Conservation (phyloP, 2,113 vertebrate genomes). For the Callaeas wilsoni region DNA sequence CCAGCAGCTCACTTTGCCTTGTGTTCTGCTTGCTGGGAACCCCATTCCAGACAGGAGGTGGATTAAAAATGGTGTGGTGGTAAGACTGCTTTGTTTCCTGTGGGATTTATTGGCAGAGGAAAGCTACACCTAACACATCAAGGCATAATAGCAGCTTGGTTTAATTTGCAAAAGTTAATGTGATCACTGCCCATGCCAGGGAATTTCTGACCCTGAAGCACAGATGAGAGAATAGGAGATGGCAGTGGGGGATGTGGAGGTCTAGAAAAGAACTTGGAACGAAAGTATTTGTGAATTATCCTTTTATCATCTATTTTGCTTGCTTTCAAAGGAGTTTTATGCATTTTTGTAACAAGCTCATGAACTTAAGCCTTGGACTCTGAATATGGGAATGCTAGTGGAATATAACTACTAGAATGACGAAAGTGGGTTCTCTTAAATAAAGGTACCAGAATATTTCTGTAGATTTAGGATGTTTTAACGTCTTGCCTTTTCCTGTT, state of each 20-base stretch:
- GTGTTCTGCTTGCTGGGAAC: slow-evolving; percentile 89
- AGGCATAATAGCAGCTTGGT: neutral
- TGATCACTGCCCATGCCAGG: neutral
- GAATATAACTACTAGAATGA: neutral
- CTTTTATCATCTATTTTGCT: neutral
- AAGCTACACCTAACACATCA: neutral
- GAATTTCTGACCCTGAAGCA: neutral
- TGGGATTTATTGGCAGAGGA: neutral
- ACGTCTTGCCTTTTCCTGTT: neutral
- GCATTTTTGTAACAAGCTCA: neutral
- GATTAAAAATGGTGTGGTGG: slow-evolving; percentile 87
- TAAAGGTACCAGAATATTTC: neutral
- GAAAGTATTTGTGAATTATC: neutral
- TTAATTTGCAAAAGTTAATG: neutral
- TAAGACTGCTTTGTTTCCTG: slow-evolving; percentile 57
- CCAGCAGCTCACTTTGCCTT: slow-evolving; percentile 90
- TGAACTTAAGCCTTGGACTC: neutral
- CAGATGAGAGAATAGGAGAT: neutral
- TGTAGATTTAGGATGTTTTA: neutral
- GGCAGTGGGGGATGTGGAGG: neutral
- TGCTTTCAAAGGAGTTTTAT: neutral
- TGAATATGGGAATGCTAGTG: neutral
- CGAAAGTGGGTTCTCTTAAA: neutral
- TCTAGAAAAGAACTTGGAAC: neutral
- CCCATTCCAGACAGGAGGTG: slow-evolving; percentile 90